These are phyloP conservation scores for Pangasius macronema DNA, from an alignment of 2,797 vertebrate species.

Conservation along the genomic window DNA sequence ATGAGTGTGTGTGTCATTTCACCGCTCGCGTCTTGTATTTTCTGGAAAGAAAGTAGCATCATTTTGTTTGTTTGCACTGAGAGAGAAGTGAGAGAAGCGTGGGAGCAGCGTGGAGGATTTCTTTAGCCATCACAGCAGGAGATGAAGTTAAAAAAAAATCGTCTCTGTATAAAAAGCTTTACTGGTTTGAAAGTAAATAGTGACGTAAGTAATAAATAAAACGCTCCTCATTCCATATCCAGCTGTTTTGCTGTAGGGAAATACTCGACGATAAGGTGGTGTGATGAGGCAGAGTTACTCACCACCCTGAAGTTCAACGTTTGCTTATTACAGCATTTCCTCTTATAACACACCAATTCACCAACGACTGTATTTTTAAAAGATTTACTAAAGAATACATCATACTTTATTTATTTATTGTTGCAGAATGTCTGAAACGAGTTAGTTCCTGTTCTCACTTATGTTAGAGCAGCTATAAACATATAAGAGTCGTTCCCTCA, in stretches of 20 bases:
- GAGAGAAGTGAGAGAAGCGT: neutral
- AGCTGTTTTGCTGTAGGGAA: neutral
- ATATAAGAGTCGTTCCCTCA: neutral
- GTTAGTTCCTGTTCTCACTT: neutral
- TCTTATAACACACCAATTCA: neutral
- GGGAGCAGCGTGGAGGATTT: neutral
- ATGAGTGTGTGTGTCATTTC: conserved; percentile 9
- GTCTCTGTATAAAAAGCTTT: neutral
- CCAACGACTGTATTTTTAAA: neutral
- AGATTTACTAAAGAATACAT: neutral
- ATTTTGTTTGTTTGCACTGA: neutral
- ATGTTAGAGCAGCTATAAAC: neutral
- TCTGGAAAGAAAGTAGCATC: neutral
- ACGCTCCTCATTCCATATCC: neutral
- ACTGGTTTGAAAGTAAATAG: neutral
- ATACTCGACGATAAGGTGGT: neutral
- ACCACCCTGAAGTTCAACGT: neutral
- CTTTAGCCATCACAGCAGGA: neutral
- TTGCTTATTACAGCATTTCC: neutral
- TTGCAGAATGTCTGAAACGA: neutral
- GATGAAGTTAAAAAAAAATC: neutral
- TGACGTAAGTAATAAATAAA: neutral
- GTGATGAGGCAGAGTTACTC: neutral
- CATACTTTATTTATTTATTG: neutral
- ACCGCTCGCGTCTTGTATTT: neutral